These are phyloP conservation scores for Drosophila kurseongensis DNA, from an alignment of 1,140 invertebrate genomes.

Conservation along the genomic window DNA sequence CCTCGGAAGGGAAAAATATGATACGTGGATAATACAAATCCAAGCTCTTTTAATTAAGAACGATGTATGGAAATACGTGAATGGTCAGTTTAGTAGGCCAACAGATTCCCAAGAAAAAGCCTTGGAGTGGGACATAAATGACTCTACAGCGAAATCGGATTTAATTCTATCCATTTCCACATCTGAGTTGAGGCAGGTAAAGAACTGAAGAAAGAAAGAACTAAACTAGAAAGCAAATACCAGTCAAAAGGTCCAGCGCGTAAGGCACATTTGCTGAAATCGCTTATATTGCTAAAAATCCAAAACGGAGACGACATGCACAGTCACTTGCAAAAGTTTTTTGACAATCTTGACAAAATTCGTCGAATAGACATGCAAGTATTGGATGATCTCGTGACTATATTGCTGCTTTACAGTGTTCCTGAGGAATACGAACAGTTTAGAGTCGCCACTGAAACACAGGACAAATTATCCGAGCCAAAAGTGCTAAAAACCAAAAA, in stretches of 20 bases:
- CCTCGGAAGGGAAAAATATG: neutral
- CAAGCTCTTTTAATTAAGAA: constrained; percentile 7
- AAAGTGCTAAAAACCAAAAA: neutral
- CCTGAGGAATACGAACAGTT: neutral
- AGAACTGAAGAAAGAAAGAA: no score
- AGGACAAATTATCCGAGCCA: neutral
- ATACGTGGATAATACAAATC: constrained; percentile 3
- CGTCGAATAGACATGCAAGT: neutral
- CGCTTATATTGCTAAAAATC: neutral
- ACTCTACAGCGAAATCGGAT: neutral
- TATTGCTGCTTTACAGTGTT: no score
- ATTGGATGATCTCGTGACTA: neutral
- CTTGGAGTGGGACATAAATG: neutral
- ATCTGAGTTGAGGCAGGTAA: neutral
- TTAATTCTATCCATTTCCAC: neutral
- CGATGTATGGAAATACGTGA: constrained; percentile 3
- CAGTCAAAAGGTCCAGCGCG: neutral
- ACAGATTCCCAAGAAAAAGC: neutral
- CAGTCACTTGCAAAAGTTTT: neutral
- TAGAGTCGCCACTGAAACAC: neutral
- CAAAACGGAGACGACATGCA: neutral
- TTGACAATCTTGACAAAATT: neutral
- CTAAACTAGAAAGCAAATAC: neutral
- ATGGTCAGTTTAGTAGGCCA: neutral
- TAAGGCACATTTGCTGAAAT: neutral